These are phyloP conservation scores for Myiotriccus ornatus DNA, from an alignment of 2,797 vertebrate species.

Conservation along the genomic window DNA sequence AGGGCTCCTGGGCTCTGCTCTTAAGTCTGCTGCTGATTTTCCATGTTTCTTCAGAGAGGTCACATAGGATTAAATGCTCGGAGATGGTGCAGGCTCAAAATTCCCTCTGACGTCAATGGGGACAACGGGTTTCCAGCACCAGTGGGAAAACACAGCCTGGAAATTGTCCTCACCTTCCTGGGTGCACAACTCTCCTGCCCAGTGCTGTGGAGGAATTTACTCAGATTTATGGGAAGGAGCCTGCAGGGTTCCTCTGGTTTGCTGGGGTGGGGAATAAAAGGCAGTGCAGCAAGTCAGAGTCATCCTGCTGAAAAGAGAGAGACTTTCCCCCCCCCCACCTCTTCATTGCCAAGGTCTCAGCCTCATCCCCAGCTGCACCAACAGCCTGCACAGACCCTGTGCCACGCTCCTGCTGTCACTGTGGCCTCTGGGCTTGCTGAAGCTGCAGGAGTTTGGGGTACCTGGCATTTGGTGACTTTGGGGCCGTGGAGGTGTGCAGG, in stretches of 20 bases:
- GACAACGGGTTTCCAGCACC: background rate
- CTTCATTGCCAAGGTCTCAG: background rate
- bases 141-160: background rate
- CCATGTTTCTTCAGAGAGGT: background rate
- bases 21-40: background rate
- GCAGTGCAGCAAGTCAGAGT: background rate
- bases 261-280: background rate
- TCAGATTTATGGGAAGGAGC: background rate
- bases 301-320: background rate
- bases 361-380: fast-evolving
- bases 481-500: fast-evolving
- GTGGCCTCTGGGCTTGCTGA: background rate
- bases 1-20: background rate
- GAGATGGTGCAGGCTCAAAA: background rate
- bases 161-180: background rate
- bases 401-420: fast-evolving
- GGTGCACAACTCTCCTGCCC: background rate
- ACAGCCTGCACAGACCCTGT: background rate
- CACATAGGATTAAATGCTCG: fast-evolving
- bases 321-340: fast-evolving
- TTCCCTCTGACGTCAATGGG: background rate
- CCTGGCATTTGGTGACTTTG: background rate
- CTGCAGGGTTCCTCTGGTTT: background rate
- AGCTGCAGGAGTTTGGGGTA: background rate
- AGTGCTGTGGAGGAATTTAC: background rate